Evolutionary conservation across 2,797 vertebrate species (phyloP), one percentile per base, ranked within the genome.

Genomic region (Bradypodion pumilum): DNA sequence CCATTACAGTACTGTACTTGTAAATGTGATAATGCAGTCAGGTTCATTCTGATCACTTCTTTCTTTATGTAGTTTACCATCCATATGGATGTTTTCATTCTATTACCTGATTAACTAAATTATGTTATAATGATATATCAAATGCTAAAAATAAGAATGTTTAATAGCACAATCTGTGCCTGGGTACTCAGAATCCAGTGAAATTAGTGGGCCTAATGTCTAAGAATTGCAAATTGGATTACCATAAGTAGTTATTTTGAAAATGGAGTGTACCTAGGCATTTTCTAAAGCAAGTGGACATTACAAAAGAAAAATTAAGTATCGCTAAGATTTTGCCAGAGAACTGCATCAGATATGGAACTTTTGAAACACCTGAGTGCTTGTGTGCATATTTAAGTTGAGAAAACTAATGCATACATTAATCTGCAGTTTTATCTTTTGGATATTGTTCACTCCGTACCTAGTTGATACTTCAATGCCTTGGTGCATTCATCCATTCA

Each of bases 371-470:
- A 46, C 7, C 5, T 46, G 40, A 46, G 3, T 32, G 8, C 27
- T 16, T 46, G 66, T 68, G 19, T 32, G 35, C 16, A 3, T 68
- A 7, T 35, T 2, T 68, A 40, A 27, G 19, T 15, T 10, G 9
- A 7, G 6, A 27, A 44, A 49, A 74, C 13, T n/a, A 59, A 27
- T 40, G 42, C 19, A 25, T 77, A 4, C 76, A 74, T 19, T 35
- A 44, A 74, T 49, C 21, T 85, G 80, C 75, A 83, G 8, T 27
- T 32, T 76, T 84, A 13, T 83, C 84, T 25, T 85, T n/a, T 81
- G 25, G 4, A 25, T 85, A 66, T 35, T n/a, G 15, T n/a, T n/a
- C n/a, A n/a, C n/a, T n/a, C n/a, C n/a, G n/a, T n/a, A n/a, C n/a
- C n/a, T n/a, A n/a, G n/a, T n/a, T n/a, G n/a, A n/a, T n/a, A n/a